Evolutionary conservation across 2,797 vertebrate species (phyloP).

Genomic region (Hoplostethus atlanticus): DNA sequence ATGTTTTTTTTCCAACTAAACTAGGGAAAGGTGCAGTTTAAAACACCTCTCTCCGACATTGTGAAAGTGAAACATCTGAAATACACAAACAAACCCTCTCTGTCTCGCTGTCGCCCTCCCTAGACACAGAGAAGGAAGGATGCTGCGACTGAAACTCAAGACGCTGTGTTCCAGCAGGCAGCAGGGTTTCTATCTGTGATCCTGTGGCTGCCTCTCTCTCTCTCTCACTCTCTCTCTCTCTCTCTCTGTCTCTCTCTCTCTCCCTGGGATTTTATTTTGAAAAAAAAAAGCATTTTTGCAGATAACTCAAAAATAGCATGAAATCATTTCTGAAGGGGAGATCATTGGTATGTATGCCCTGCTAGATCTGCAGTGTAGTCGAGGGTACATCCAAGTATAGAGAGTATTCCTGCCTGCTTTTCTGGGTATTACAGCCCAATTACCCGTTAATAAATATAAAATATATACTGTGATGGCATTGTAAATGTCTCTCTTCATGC

Average conservation of each 20-base stretch:
- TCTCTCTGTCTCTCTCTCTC: neutral
- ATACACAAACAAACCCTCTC: neutral
- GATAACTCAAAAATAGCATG: slow-evolving; percentile 8
- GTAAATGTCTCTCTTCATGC: too few species aligned
- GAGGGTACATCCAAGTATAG: too few species aligned
- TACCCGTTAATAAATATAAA: neutral
- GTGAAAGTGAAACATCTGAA: slow-evolving; percentile 5
- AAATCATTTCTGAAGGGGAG: neutral
- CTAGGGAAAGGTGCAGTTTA: neutral
- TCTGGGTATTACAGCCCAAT: neutral
- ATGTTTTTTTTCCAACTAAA: neutral
- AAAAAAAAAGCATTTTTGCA: neutral
- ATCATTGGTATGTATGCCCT: neutral
- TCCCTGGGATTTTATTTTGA: slow-evolving; percentile 1
- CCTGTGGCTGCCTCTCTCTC: slow-evolving; percentile 1
- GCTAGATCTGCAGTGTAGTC: neutral
- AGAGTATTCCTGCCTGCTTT: neutral
- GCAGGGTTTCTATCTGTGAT: neutral
- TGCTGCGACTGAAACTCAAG: slow-evolving; percentile 19
- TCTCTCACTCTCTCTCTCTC: too few species aligned
- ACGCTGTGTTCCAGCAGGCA: neutral
- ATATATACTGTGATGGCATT: too few species aligned
- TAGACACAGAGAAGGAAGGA: slow-evolving; percentile 4
- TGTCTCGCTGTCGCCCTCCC: neutral
- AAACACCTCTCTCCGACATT: neutral